Evolutionary conservation across 2,797 vertebrate genomes (phyloP), one percentile per base, ranked within the genome.

Genomic region (Margarornis squamiger): DNA sequence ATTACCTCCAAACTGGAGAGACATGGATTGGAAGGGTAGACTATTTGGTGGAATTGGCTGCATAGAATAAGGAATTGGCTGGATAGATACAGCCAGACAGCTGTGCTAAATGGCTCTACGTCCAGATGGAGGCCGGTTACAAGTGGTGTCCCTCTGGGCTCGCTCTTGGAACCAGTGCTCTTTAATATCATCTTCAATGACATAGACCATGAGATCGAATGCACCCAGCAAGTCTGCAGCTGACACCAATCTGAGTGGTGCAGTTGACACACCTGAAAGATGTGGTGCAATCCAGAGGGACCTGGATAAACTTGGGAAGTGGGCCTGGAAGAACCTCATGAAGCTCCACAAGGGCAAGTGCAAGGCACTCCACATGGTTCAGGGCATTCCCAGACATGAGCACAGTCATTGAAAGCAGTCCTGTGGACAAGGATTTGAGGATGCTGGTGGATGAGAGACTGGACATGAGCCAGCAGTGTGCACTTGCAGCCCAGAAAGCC

Each of bases 161-260:
- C 4, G 8, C 22, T 18, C 20, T 30, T 76, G 27, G 22, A 10
- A 23, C 16, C 0, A 0, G 11, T 38, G 23, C 2, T 24, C 32
- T 76, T 63, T n/a, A 22, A 22, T 22, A 46, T 46, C 49, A 18
- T 29, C 61, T 70, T 63, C 2, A 12, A 0, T 49, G 34, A 23
- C 26, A 19, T 6, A 27, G 62, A 54, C 26, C 6, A 3, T 34
- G 30, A 67, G 41, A n/a, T 49, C 8, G 14, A 30, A 19, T 24
- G 32, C 24, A 12, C 4, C 17, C 52, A 59, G 9, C 9, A 43
- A 24, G 16, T 26, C 49, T 57, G 27, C 7, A 57, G 23, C 7
- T n/a, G 27, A 30, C 20, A 9, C 27, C 19, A 57, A n/a, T 7
- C 32, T 70, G 55, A 49, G 19, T 8, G 22, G 5, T 21, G 32